phyloP scores from a whole-genome alignment of 2,888 invertebrate species.

The Xanthia icteritia region DNA sequence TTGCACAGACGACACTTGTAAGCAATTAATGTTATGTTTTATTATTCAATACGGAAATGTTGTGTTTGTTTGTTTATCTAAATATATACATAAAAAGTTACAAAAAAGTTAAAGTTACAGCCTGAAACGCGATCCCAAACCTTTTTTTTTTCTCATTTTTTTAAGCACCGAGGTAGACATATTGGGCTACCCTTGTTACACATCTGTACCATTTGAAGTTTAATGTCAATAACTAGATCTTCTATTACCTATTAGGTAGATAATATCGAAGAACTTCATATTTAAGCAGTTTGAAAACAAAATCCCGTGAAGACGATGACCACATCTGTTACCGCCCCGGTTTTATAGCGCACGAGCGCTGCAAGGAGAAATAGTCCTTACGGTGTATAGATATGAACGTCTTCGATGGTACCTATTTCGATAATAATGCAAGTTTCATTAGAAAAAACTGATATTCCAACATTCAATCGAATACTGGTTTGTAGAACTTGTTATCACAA shows the following conservation, averaged over 20 bases:
- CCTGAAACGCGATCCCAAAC: not conserved
- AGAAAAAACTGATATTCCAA: conserved; percentile 22
- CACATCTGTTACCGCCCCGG: too few species aligned
- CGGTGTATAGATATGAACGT: too few species aligned
- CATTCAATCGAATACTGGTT: conserved; percentile 9
- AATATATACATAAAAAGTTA: not conserved
- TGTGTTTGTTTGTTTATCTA: not conserved
- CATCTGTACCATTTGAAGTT: too few species aligned
- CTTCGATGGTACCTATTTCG: not conserved
- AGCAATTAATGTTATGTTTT: conserved; percentile 13
- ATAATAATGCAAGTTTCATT: conserved; percentile 5
- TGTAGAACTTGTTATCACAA: conserved; percentile 33
- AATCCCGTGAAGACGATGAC: too few species aligned
- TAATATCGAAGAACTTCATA: too few species aligned
- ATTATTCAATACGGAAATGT: not conserved
- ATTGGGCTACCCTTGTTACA: too few species aligned
- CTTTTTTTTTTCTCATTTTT: not conserved
- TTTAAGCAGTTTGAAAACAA: too few species aligned
- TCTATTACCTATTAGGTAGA: not conserved
- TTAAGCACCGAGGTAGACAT: too few species aligned
- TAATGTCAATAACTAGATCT: not conserved
- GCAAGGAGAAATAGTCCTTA: too few species aligned
- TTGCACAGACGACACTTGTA: not conserved
- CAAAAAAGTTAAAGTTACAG: not conserved
- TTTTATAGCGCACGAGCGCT: too few species aligned